Percentiles rank a stretch among this genome's conserved stretches.
phyloP scores from a whole-genome alignment of 2,888 invertebrate genomes.

The Amiota minor region DNA sequence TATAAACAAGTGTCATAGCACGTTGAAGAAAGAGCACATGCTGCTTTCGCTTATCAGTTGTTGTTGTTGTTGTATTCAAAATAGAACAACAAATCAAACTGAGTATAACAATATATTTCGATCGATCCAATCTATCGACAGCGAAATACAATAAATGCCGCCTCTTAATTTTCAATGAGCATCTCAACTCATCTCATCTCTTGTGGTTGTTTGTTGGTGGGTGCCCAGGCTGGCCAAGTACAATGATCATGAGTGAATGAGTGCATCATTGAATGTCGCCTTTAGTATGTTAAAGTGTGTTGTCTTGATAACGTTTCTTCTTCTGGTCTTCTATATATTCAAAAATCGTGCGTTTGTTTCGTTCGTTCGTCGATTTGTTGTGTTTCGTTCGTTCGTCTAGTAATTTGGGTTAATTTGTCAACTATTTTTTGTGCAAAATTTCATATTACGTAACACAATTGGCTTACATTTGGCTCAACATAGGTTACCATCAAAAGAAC shows the following conservation, averaged over 20 bases:
- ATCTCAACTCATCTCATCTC: background rate
- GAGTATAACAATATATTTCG: conserved; percentile 13
- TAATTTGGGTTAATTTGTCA: conserved; percentile 36
- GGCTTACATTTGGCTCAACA: conserved; percentile 39
- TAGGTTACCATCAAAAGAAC: background rate
- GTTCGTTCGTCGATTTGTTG: conserved; percentile 44
- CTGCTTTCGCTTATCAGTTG: conserved; percentile 7
- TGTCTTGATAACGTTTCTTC: conserved; percentile 73
- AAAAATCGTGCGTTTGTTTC: conserved; percentile 40
- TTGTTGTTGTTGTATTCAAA: conserved; percentile 6
- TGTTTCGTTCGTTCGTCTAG: conserved; percentile 32
- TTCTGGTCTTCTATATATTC: conserved; percentile 47
- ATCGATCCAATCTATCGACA: background rate
- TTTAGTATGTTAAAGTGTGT: conserved; percentile 73
- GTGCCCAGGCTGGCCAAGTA: background rate
- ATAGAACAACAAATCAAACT: conserved; percentile 16
- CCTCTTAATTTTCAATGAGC: conserved; percentile 54
- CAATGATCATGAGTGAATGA: background rate
- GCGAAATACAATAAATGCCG: conserved; percentile 24
- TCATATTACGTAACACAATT: conserved; percentile 46
- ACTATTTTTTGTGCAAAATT: conserved; percentile 28
- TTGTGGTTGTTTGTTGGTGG: background rate
- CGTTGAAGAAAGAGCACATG: background rate
- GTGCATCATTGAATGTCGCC: conserved; percentile 11
- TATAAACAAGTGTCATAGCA: too few species aligned